Percentiles rank a stretch among this genome's conserved stretches.
These are phyloP conservation scores for Lithophane socia DNA, from an alignment of 2,888 invertebrate genomes.

Conservation along the genomic window DNA sequence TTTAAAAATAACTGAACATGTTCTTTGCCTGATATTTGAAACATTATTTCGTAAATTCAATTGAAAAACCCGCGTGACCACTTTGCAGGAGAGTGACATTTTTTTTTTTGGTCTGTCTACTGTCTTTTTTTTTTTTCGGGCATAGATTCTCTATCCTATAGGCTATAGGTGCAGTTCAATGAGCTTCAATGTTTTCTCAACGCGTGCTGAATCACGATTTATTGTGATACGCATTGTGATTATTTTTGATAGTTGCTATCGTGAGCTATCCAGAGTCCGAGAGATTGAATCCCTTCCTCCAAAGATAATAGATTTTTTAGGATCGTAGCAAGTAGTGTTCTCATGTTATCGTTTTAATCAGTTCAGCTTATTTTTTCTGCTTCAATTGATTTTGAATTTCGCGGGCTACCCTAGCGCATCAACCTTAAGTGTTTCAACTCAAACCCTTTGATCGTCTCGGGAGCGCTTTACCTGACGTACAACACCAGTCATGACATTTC, in stretches of 20 bases:
- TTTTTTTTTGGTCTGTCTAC: constrained; percentile 45
- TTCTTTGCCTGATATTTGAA: constrained; percentile 62
- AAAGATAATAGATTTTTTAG: background rate
- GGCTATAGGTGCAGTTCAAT: background rate
- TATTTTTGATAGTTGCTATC: background rate
- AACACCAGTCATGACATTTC: constrained; percentile 1
- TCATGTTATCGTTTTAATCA: too few relatives aligned
- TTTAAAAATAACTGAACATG: constrained; percentile 61
- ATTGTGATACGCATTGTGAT: background rate
- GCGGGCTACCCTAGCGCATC: too few relatives aligned
- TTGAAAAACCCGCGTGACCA: constrained; percentile 76
- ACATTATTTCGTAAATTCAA: constrained; percentile 69
- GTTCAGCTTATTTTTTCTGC: too few relatives aligned
- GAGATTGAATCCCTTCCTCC: background rate
- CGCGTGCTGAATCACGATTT: background rate
- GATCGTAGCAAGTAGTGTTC: too few relatives aligned
- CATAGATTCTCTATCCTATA: constrained; percentile 10
- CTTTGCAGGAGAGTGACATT: constrained; percentile 77
- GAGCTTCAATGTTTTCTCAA: background rate
- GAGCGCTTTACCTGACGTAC: background rate
- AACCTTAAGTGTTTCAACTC: too few relatives aligned
- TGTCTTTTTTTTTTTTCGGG: background rate
- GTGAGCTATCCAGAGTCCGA: too few relatives aligned
- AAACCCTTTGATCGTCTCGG: background rate
- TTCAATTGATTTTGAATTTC: too few relatives aligned